Base-by-base conservation (phyloP, 2,797 vertebrate genomes). In the Danio albolineatus region DNA sequence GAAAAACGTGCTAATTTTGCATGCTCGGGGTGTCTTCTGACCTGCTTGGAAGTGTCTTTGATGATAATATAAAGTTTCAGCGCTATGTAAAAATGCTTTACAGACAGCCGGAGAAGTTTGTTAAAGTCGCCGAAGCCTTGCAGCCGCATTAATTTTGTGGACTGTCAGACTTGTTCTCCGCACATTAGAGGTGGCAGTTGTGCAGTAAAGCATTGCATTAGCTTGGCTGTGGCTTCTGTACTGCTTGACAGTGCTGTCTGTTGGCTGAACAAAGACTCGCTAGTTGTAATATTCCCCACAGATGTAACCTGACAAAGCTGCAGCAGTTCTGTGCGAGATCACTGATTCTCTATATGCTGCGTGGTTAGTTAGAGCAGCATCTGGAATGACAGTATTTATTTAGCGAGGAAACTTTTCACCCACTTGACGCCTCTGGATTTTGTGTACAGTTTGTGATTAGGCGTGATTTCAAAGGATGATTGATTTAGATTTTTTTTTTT, bases 171-270 rank as follows among this genome's bases (percentile, higher is more conserved):
- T 41, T 2, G 8, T 53, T 60, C 17, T n/a, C 38, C 28, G 51
- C 36, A 39, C 36, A 70, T 69, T 61, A 78, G 56, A 53, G 49
- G 57, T 44, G 41, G 75, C 75, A 48, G 75, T 57, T 65, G 51
- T 70, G 76, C 76, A 70, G 76, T 70, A 78, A 78, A 78, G 56
- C 76, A 70, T 78, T 60, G 65, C 17, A 51, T 78, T 61, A 28
- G 76, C 13, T 60, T 70, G 76, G 43, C 17, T 70, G 54, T 49
- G 53, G 76, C 41, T 70, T 49, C 53, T 39, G 54, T 36, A 41
- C 39, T 16, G 66, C 38, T 49, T 70, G 76, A 53, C 76, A 61
- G 44, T 70, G 28, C 43, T 69, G 76, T 70, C 65, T 78, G 54
- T 49, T 59, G 76, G 43, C n/a, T 70, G 65, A 70, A 38, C 19